These are phyloP conservation scores for Ormyrus nitidulus DNA, from an alignment of 2,888 invertebrate species.

Conservation along the genomic window DNA sequence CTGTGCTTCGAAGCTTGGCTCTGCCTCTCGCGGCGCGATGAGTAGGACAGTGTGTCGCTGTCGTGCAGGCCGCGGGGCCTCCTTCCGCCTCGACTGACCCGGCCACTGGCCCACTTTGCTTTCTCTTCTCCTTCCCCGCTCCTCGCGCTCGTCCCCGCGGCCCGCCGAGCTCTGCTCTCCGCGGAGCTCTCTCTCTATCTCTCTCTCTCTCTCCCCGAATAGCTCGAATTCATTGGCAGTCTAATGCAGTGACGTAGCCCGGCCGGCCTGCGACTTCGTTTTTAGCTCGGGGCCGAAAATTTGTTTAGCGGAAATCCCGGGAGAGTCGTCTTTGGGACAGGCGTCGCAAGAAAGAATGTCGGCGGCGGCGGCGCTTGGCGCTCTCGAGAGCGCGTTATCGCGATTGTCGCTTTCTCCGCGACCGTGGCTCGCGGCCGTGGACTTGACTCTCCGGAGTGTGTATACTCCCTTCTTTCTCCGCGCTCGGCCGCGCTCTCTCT, in stretches of 20 bases:
- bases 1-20: constrained; percentile 12
- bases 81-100: constrained; percentile 73
- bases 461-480: too few species aligned
- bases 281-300: too few species aligned
- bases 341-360: too few species aligned
- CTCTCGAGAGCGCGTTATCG: constrained; percentile 17
- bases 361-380: not conserved
- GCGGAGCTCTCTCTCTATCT: constrained; percentile 9
- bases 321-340: too few species aligned
- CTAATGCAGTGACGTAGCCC: too few species aligned
- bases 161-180: constrained; percentile 23
- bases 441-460: constrained; percentile 13
- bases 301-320: too few species aligned
- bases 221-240: too few species aligned
- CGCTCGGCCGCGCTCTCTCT: not conserved
- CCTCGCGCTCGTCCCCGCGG: constrained; percentile 17
- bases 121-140: constrained; percentile 64
- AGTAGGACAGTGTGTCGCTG: constrained; percentile 76
- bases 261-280: too few species aligned
- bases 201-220: constrained; percentile 6
- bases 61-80: constrained; percentile 69
- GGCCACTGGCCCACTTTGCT: constrained; percentile 74
- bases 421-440: too few species aligned
- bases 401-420: too few species aligned
- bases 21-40: constrained; percentile 62